Evolutionary conservation across 2,113 vertebrate species (phyloP).

Genomic region (Blennius ocellaris): DNA sequence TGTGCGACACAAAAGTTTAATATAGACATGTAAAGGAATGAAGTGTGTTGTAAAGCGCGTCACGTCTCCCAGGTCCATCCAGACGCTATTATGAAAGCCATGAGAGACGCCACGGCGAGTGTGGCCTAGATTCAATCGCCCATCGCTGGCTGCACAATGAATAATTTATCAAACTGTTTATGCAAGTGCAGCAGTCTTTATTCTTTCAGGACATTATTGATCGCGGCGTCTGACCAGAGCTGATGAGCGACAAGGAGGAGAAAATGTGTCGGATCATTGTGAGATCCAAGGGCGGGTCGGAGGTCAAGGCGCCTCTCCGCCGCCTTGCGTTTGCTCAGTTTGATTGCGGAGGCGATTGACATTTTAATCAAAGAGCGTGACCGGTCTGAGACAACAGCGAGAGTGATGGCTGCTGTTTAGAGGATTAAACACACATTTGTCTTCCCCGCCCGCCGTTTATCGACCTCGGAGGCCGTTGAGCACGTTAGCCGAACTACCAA

Average conservation of each 20-base stretch:
- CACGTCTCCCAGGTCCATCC: constrained; percentile 62
- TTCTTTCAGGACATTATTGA: constrained; percentile 73
- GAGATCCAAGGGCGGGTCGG: constrained; percentile 60
- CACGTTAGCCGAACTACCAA: constrained; percentile 1
- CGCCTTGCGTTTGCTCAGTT: constrained; percentile 38
- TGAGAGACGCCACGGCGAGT: constrained; percentile 63
- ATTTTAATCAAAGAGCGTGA: constrained; percentile 61
- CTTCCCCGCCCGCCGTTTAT: constrained; percentile 19
- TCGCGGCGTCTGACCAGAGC: constrained; percentile 50
- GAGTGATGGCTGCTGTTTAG: constrained; percentile 22
- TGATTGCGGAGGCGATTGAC: constrained; percentile 18
- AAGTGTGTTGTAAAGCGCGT: constrained; percentile 37
- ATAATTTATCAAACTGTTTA: constrained; percentile 80
- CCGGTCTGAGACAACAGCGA: constrained; percentile 19
- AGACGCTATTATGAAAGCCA: constrained; percentile 66
- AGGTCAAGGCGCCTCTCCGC: constrained; percentile 29
- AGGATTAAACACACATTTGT: constrained; percentile 57
- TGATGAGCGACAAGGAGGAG: constrained; percentile 35
- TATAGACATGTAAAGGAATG: constrained; percentile 50
- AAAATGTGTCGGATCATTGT: constrained; percentile 23
- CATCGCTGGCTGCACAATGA: constrained; percentile 65
- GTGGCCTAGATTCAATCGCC: constrained; percentile 75
- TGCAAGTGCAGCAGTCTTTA: constrained; percentile 68
- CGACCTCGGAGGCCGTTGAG: constrained; percentile 10
- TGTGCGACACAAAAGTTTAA: constrained; percentile 48